These are phyloP conservation scores for Anolis apletophallus DNA, from an alignment of 2,797 vertebrate genomes.

Conservation along the genomic window DNA sequence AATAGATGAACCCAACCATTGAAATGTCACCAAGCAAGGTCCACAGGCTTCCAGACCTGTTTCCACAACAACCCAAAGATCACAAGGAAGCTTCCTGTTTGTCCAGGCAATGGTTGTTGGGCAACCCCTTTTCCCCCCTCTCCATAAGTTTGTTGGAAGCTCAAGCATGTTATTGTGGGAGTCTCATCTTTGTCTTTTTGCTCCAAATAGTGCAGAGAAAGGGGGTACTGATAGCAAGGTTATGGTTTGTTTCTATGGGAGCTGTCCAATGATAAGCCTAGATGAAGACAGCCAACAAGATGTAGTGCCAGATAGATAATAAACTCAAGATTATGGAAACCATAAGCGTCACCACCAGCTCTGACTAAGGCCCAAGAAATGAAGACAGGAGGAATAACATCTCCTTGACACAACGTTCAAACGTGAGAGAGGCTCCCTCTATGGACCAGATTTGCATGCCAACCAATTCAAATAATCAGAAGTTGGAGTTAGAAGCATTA, in stretches of 20 bases:
- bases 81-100: conserved; percentile 27
- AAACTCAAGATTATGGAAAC: not conserved
- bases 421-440: conserved; percentile 24
- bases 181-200: not conserved
- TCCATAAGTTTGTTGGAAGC: conserved; percentile 38
- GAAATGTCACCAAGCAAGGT: conserved; percentile 21
- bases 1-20: not conserved
- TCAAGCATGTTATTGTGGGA: conserved; percentile 23
- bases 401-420: not conserved
- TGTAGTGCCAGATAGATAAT: conserved; percentile 12
- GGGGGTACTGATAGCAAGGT: not conserved
- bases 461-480: not conserved
- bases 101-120: conserved; percentile 17
- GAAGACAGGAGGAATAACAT: too few relatives aligned
- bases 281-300: not conserved
- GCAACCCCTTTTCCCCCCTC: conserved; percentile 24
- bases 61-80: conserved; percentile 30
- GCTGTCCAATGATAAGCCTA: not conserved
- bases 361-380: not conserved
- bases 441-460: not conserved
- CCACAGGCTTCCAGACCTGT: not conserved
- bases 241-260: not conserved
- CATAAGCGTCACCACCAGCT: not conserved
- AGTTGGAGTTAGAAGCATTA: not conserved
- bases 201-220: not conserved